Base-by-base conservation (phyloP, 2,797 vertebrate genomes). In the Botia almorhae region DNA sequence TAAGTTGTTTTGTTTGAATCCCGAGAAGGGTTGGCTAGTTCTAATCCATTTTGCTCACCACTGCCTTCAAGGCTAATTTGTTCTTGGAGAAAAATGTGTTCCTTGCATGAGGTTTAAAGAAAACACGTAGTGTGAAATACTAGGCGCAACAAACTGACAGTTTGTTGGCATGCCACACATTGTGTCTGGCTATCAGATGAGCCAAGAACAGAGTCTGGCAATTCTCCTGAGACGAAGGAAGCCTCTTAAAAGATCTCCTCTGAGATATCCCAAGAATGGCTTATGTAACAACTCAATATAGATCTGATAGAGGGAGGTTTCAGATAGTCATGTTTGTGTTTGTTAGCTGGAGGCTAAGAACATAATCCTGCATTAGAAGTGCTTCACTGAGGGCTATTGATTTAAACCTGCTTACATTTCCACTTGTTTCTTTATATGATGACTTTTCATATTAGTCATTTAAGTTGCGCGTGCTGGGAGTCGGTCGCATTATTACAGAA, bases 311-410 rank as follows among this genome's bases (percentile, higher is more conserved):
- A 83, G 83, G 86, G 87, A 67, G 80, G 85, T 51, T 73, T 86
- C 80, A 86, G 87, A 90, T 83, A 53, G 64, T 78, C 61, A 75
- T 93, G 90, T 92, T 93, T 92, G 88, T 91, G 86, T 92, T 90
- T 86, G 88, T 87, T 85, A 60, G 74, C 83, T 65, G 17, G 2
- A 82, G 88, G 87, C 87, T 88, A 89, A 88, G 85, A 87, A 88
- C 80, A 88, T 84, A 80, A 86, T 79, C 74, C 74, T 87, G 85
- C 78, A 84, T 83, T 85, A 85, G 87, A 89, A 75, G 83, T n/a
- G 79, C 74, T 83, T 87, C 46, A 86, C 78, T 84, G 86, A 88
- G 78, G 82, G 82, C 84, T 90, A 84, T 79, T 80, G 85, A 89
- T 88, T 81, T 84, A 75, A 81, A 80, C 72, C 7, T 39, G 12